Percentiles rank a stretch among this genome's conserved stretches.
Conservation (phyloP, 2,113 vertebrate species). For the Bombycilla garrulus region DNA sequence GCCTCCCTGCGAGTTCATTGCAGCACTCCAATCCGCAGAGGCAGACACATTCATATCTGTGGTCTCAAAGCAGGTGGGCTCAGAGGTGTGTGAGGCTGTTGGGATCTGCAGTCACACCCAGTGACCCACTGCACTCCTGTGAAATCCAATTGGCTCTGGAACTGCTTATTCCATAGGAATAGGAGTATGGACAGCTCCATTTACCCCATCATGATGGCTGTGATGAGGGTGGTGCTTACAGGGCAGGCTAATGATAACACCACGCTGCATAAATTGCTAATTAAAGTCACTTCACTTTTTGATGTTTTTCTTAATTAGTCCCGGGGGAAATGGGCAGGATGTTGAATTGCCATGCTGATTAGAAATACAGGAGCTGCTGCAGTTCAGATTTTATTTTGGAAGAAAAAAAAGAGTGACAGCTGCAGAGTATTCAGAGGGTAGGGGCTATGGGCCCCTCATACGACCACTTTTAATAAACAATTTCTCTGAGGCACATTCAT, state of each 20-base stretch:
- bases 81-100: not conserved
- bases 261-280: conserved; percentile 51
- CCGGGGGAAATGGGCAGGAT: not conserved
- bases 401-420: not conserved
- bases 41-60: not conserved
- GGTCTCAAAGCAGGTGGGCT: not conserved
- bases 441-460: not conserved
- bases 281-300: conserved; percentile 63
- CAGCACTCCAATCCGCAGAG: not conserved
- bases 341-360: conserved; percentile 29
- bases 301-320: conserved; percentile 64
- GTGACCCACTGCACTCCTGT: not conserved
- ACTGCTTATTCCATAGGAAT: conserved; percentile 28
- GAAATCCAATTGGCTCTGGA: conserved; percentile 19
- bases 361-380: not conserved
- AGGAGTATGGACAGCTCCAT: conserved; percentile 27
- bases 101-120: not conserved
- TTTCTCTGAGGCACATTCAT: not conserved
- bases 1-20: not conserved
- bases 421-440: not conserved
- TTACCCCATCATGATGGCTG: conserved; percentile 31
- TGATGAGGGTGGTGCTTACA: conserved; percentile 15
- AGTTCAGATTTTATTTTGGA: not conserved
- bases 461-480: not conserved
- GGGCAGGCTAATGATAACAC: conserved; percentile 52